Evolutionary conservation across 2,888 invertebrate species (phyloP), one percentile per base, ranked within the genome.

Genomic region (Eupithecia insigniata): DNA sequence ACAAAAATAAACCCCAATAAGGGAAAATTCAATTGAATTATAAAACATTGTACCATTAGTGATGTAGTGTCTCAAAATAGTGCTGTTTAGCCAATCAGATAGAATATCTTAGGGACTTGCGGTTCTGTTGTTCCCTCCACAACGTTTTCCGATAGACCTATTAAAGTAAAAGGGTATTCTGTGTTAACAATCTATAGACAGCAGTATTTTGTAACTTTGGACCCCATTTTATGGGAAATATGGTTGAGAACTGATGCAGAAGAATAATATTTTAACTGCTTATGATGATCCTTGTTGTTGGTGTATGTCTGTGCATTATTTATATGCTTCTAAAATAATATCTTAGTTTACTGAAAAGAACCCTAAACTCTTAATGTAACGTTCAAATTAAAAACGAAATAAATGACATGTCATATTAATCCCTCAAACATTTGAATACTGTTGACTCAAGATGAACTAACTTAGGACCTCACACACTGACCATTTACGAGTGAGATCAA

Each of bases 141-240:
- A 61, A 74, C 14, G 74, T 74, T 74, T 72, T 74, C 71, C 74
- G 74, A 62, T 68, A 74, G 74, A 74, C 74, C 74, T 74, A 74
- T 70, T 68, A 55, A 71, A 73, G 71, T 43, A 74, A 71, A 73
- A 74, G 10, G 66, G 71, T 62, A 55, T 36, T 62, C n/a, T 73
- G 12, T 55, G 55, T 51, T 51, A 70, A 62, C 46, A 66, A 61
- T 51, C 43, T 61, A 55, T 26, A 72, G 43, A 71, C 74, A 74
- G 71, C 73, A 69, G 7, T 55, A 55, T 55, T 55, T 55, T 55
- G 55, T 74, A 69, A 26, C 64, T 71, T 73, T 67, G 71, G 67
- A 62, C 67, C n/a, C 34, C 36, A 28, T 51, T 14, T 26, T 22
- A 68, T 72, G 60, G 3, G 18, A 55, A 1, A 4, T 51, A n/a